These are phyloP conservation scores for Eulemur rubriventer DNA, from an alignment of 2,797 vertebrate genomes.

Conservation along the genomic window DNA sequence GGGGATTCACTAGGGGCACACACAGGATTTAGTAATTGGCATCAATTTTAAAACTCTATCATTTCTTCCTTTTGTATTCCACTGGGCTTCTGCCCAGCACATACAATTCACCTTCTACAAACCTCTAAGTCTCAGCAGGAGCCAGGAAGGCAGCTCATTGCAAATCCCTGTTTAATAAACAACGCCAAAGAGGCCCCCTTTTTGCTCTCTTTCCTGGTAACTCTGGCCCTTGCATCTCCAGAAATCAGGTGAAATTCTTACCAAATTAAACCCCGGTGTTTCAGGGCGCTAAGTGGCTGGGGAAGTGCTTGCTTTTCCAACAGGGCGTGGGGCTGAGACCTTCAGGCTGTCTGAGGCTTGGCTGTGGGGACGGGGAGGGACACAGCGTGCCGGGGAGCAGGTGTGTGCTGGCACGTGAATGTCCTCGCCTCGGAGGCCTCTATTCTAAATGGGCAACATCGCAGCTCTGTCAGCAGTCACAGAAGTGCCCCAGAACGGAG, in stretches of 20 bases:
- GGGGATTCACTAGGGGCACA: too few species aligned
- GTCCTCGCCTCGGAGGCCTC: neutral
- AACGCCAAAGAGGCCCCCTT: neutral
- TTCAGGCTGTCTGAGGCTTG: neutral
- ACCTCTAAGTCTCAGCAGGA: neutral
- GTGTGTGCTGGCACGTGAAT: rapidly evolving
- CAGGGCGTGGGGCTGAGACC: neutral
- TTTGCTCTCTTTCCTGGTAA: neutral
- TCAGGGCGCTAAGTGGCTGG: too few species aligned
- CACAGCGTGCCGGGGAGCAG: rapidly evolving
- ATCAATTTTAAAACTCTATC: neutral
- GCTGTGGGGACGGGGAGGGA: neutral
- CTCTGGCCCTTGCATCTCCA: neutral
- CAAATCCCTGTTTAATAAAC: neutral
- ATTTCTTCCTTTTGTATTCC: neutral
- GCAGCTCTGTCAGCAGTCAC: neutral
- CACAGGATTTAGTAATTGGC: neutral
- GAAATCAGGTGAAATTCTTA: neutral
- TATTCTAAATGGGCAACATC: neutral
- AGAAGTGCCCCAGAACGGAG: neutral
- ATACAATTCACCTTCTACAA: neutral
- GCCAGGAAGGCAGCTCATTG: neutral
- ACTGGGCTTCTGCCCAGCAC: neutral
- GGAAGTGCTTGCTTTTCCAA: neutral
- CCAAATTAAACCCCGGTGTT: neutral